A percentile compares a stretch with the other conserved stretches of the same genome.
Conservation (phyloP, 1,140 invertebrate genomes). For the Stenopsyche tienmushanensis region DNA sequence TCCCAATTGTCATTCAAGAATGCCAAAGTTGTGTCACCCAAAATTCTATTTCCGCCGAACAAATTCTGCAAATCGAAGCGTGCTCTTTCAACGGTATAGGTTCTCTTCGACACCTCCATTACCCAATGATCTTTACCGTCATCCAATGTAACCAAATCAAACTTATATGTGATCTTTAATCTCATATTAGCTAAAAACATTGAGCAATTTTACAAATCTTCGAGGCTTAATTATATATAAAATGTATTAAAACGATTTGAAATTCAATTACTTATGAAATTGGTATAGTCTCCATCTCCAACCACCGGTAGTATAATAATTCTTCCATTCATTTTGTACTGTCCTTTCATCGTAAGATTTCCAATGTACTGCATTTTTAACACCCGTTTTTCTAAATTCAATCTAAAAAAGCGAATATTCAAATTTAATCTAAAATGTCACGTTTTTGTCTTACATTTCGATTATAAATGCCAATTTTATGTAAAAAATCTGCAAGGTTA, state of each 20-base stretch:
- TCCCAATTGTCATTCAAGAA: conserved; percentile 54
- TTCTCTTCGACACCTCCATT: conserved; percentile 50
- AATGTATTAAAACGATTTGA: too few relatives aligned
- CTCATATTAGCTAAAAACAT: conserved; percentile 53
- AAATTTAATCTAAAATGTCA: neutral
- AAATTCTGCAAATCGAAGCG: conserved; percentile 58
- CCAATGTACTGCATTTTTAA: conserved; percentile 50
- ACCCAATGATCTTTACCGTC: conserved; percentile 54
- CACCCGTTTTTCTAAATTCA: conserved; percentile 46
- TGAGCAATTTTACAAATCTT: conserved; percentile 9
- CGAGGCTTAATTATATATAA: neutral
- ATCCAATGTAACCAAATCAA: conserved; percentile 45
- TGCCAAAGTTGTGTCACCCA: conserved; percentile 51
- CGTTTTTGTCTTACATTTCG: neutral
- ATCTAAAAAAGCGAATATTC: conserved; percentile 44
- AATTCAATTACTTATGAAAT: conserved; percentile 63
- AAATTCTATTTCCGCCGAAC: conserved; percentile 54
- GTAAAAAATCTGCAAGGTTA: neutral
- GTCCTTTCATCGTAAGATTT: conserved; percentile 53
- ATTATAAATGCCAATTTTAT: too few relatives aligned
- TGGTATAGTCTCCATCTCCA: conserved; percentile 59
- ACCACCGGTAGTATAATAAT: conserved; percentile 61
- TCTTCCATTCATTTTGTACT: conserved; percentile 60
- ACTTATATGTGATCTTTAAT: conserved; percentile 51
- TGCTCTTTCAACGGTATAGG: conserved; percentile 52